These are phyloP conservation scores for Carassius gibelio DNA, from an alignment of 2,113 vertebrate species.

Conservation along the genomic window DNA sequence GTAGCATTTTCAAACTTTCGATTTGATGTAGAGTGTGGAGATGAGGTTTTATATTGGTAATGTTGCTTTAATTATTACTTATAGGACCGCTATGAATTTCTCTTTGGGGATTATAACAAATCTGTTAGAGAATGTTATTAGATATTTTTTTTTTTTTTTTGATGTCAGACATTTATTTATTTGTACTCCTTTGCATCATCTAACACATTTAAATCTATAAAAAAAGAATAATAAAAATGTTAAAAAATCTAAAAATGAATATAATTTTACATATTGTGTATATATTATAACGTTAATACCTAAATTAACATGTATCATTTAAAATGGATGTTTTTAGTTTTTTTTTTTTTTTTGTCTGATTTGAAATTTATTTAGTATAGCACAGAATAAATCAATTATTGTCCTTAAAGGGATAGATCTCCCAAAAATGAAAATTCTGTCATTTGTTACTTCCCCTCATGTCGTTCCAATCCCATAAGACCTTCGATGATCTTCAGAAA, in stretches of 20 bases:
- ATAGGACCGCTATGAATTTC: too few relatives aligned
- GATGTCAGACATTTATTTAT: background rate
- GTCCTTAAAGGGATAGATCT: too few relatives aligned
- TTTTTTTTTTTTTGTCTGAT: too few relatives aligned
- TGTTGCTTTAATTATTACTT: background rate
- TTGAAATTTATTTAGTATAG: too few relatives aligned
- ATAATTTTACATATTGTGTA: background rate
- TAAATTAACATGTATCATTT: background rate
- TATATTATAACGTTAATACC: background rate
- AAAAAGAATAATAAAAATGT: too few relatives aligned
- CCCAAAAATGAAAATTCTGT: too few relatives aligned
- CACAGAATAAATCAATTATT: too few relatives aligned
- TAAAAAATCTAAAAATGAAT: background rate
- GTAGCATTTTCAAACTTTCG: constrained; percentile 93
- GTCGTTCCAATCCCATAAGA: too few relatives aligned
- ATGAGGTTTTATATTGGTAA: constrained; percentile 93
- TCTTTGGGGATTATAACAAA: background rate
- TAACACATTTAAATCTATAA: background rate
- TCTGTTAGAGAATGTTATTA: background rate
- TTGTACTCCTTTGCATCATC: background rate
- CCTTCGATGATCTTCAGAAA: too few relatives aligned
- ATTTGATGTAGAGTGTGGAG: constrained; percentile 90
- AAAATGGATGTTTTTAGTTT: too few relatives aligned
- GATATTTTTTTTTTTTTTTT: background rate
- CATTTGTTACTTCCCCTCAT: too few relatives aligned